A percentile compares a stretch with the other conserved stretches of the same genome.
Evolutionary conservation across 2,888 invertebrate genomes (phyloP).

Genomic region (Bombylius major): DNA sequence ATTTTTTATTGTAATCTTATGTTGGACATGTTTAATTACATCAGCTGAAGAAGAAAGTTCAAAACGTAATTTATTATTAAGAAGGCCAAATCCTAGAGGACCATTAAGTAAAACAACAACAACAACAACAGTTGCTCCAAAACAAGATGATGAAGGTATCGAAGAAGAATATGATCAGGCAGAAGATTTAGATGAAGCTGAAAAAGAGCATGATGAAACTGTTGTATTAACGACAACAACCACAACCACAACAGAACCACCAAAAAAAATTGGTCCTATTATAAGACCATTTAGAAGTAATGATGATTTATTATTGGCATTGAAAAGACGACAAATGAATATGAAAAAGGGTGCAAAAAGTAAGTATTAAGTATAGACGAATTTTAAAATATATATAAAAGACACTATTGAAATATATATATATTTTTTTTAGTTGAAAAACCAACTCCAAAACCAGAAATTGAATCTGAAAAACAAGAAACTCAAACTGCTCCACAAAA

Average conservation of each 20-base stretch:
- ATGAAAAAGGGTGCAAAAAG: conserved; percentile 41
- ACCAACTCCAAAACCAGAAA: conserved; percentile 22
- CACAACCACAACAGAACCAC: conserved; percentile 53
- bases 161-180: conserved; percentile 43
- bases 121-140: conserved; percentile 25
- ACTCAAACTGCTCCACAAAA: conserved; percentile 22
- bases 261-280: conserved; percentile 50
- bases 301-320: conserved; percentile 57
- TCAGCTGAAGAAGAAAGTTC: conserved; percentile 21
- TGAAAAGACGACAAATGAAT: conserved; percentile 60
- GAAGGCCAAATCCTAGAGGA: conserved; percentile 6
- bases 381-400: not conserved
- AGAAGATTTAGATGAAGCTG: conserved; percentile 33
- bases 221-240: conserved; percentile 40
- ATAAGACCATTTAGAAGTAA: conserved; percentile 69
- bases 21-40: not conserved
- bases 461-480: conserved; percentile 22
- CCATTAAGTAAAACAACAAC: conserved; percentile 22
- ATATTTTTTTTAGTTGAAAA: conserved; percentile 22
- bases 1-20: not conserved
- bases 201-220: conserved; percentile 41
- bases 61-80: conserved; percentile 24
- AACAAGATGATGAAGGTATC: conserved; percentile 24
- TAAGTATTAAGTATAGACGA: conserved; percentile 1
- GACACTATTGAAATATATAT: not conserved